Evolutionary conservation across 1,140 invertebrate species (phyloP), one percentile per base, ranked within the genome.

Genomic region (Saccostrea echinata): DNA sequence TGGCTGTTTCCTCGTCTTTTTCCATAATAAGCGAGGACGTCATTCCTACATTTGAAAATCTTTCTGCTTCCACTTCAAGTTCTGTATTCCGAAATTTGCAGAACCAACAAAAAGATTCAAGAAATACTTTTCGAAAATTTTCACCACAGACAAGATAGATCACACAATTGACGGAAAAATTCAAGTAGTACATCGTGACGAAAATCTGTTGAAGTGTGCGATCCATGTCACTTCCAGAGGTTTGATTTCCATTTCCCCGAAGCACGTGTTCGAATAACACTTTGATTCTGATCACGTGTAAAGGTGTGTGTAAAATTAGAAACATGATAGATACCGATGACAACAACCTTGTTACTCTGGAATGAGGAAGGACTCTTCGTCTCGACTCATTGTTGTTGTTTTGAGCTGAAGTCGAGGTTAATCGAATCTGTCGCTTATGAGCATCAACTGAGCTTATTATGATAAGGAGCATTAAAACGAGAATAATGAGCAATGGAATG

Each of bases 91-190:
- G 68, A 33, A 76, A 30, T 76, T 76, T 76, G 27, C 68, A 76
- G 27, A 76, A 76, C 68, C 68, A 76, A 76, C 68, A 76, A 33
- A 76, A 76, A 12, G 68, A 76, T 30, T 76, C 68, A 18, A 76
- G 24, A 43, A 84, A 91, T 0, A 90, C 76, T 27, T 89, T 82
- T 24, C 91, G 85, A 81, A 92, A 92, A 61, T 90, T 90, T n/a
- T 88, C 85, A 21, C 92, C 91, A 55, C 89, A 92, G 0, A 84
- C 57, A 21, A 91, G 97, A 94, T 98, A 98, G 18, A 98, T 95
- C 21, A 97, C 95, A 93, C 98, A 97, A 95, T 98, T 98, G 82
- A 98, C 97, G 85, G 97, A 97, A 92, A 97, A 98, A 94, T 98
- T 97, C 21, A 97, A 97, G 91, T 97, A 96, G 94, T 97, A 98